A percentile compares a stretch with the other conserved stretches of the same genome.
Evolutionary conservation across 2,113 vertebrate species (phyloP).

Genomic region (Lophotis ruficrista): DNA sequence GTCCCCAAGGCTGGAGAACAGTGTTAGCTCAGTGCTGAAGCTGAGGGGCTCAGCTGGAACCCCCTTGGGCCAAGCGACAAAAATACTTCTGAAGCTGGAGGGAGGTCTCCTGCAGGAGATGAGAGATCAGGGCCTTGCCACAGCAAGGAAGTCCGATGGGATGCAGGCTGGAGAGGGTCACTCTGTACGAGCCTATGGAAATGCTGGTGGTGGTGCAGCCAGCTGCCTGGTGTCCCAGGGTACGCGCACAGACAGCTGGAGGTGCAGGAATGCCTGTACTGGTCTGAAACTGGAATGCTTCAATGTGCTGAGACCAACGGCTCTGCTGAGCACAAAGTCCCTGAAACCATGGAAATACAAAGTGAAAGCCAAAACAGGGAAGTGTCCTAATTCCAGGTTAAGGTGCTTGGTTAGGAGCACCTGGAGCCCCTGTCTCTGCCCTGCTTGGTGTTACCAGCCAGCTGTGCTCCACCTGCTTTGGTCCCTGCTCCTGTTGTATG

Average conservation of each 20-base stretch:
- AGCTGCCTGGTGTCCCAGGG: background rate
- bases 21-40: fast-evolving
- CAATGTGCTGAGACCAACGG: background rate
- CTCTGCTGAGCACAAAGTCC: background rate
- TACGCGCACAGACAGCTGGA: background rate
- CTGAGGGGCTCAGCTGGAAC: background rate
- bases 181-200: background rate
- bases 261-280: background rate
- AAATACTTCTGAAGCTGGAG: background rate
- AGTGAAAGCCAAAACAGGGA: background rate
- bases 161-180: background rate
- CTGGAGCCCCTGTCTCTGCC: background rate
- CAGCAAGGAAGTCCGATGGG: background rate
- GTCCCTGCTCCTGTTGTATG: background rate
- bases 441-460: background rate
- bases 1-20: fast-evolving
- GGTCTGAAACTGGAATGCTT: background rate
- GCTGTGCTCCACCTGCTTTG: background rate
- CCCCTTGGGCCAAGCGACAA: background rate
- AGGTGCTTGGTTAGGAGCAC: background rate
- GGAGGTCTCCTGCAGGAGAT: background rate
- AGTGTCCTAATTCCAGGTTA: background rate
- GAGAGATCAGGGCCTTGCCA: background rate
- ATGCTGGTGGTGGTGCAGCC: background rate
- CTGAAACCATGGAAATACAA: background rate